Evolutionary conservation across 2,113 vertebrate species (phyloP).

Genomic region (Psilopogon haemacephalus): DNA sequence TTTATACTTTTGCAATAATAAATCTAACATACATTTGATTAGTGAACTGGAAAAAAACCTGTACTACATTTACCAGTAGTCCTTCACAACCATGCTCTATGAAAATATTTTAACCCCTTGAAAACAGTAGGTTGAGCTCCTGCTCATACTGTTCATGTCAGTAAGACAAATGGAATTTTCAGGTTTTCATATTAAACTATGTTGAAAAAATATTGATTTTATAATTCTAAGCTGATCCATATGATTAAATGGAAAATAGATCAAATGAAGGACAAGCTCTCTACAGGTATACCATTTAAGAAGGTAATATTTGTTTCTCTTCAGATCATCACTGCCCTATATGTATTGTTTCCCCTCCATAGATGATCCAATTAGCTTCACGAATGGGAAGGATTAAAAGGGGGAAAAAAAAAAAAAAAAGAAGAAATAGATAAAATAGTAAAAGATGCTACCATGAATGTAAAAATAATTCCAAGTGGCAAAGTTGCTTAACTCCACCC

Average conservation of each 20-base stretch:
- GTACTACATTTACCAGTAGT: slow-evolving; percentile 57
- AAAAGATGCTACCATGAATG: background rate
- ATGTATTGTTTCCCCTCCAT: background rate
- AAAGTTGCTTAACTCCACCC: background rate
- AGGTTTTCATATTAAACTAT: background rate
- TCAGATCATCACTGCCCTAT: background rate
- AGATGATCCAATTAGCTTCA: background rate
- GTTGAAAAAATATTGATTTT: background rate
- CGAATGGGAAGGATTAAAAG: background rate
- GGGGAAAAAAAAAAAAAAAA: background rate
- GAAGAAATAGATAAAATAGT: background rate
- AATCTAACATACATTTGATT: slow-evolving; percentile 91
- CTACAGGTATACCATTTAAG: background rate
- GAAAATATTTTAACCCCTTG: slow-evolving; percentile 73
- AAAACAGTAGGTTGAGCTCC: background rate
- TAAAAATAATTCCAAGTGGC: background rate
- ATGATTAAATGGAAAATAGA: background rate
- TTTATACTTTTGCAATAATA: slow-evolving; percentile 92
- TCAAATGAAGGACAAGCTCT: background rate
- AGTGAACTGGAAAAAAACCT: slow-evolving; percentile 79
- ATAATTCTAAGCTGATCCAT: background rate
- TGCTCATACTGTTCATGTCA: background rate
- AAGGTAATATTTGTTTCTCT: background rate
- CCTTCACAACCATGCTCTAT: slow-evolving; percentile 63
- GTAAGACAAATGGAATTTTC: background rate